Conservation (phyloP, 2,888 invertebrate genomes). For the Lymantria monacha region DNA sequence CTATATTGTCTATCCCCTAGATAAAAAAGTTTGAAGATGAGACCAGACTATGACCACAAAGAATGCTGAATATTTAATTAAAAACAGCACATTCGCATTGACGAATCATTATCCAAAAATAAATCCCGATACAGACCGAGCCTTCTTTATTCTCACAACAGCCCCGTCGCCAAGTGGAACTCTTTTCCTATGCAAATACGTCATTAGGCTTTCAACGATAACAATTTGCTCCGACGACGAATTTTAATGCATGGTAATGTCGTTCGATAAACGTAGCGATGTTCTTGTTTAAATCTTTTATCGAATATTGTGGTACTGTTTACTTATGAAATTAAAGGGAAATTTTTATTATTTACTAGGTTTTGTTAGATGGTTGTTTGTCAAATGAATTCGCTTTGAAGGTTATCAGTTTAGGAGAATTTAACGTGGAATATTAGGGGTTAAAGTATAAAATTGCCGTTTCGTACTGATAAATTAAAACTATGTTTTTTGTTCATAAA, state of each 20-base stretch:
- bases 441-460: no score
- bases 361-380: neutral
- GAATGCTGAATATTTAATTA: no score
- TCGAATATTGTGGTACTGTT: constrained; percentile 17
- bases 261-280: constrained; percentile 28
- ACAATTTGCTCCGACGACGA: constrained; percentile 56
- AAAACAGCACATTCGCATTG: neutral
- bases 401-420: neutral
- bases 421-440: no score
- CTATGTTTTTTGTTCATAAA: no score
- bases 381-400: neutral
- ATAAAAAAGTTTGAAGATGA: no score
- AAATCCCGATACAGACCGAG: constrained; percentile 1
- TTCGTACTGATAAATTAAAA: no score
- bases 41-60: no score
- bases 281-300: constrained; percentile 23
- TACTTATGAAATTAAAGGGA: constrained; percentile 14
- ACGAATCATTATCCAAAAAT: neutral
- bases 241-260: constrained; percentile 65
- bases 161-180: constrained; percentile 37
- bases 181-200: constrained; percentile 70
- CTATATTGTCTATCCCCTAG: no score
- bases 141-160: constrained; percentile 6
- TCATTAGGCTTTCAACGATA: constrained; percentile 60
- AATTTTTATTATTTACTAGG: constrained; percentile 13